A percentile compares a stretch with the other conserved stretches of the same genome.
These are phyloP conservation scores for Mycalesis mineus DNA, from an alignment of 2,888 invertebrate species.

Conservation along the genomic window DNA sequence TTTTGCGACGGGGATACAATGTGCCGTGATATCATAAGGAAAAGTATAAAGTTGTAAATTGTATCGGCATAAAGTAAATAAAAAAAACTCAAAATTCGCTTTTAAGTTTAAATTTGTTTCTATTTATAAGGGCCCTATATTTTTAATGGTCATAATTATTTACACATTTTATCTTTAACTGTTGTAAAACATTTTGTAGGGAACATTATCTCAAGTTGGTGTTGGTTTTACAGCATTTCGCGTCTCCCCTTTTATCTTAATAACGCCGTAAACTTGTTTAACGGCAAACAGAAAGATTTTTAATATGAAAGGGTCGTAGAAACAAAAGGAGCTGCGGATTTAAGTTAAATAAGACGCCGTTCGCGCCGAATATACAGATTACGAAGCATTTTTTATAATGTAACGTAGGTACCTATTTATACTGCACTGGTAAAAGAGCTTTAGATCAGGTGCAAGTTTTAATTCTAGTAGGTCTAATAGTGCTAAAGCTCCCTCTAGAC, in stretches of 20 bases:
- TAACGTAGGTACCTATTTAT: too few relatives aligned
- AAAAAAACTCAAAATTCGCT: not conserved
- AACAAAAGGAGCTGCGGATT: conserved; percentile 2
- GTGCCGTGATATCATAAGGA: too few relatives aligned
- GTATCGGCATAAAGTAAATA: too few relatives aligned
- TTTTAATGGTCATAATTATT: conserved; percentile 1
- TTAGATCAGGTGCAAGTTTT: too few relatives aligned
- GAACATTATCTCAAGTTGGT: conserved; percentile 3
- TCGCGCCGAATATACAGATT: not conserved
- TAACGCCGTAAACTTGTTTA: conserved; percentile 11
- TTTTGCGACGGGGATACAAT: too few relatives aligned
- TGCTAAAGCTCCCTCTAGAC: too few relatives aligned
- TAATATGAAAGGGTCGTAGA: conserved; percentile 5
- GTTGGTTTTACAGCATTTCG: conserved; percentile 7
- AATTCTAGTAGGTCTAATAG: too few relatives aligned
- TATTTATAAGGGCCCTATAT: not conserved
- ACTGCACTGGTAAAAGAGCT: too few relatives aligned
- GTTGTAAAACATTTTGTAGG: conserved; percentile 3
- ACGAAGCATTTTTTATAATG: too few relatives aligned
- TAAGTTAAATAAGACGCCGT: not conserved
- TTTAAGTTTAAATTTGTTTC: not conserved
- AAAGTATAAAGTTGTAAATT: too few relatives aligned
- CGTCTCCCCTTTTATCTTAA: conserved; percentile 10
- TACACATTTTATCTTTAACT: conserved; percentile 3
- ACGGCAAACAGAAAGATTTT: conserved; percentile 14